Evolutionary conservation across 1,140 invertebrate genomes (phyloP).

Genomic region (Rhizoglyphus robini): DNA sequence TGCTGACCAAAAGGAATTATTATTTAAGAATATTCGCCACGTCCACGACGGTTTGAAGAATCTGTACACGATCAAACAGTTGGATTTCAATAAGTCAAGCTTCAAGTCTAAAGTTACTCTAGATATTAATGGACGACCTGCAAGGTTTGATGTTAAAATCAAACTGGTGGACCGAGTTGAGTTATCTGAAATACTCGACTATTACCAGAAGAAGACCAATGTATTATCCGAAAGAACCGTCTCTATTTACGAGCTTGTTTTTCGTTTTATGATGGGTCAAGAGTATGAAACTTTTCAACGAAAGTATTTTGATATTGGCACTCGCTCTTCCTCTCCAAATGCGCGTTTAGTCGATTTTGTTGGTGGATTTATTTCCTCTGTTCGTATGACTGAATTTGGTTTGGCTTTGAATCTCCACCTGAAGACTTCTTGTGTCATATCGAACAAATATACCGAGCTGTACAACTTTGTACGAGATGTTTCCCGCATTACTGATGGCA

Average conservation of each 20-base stretch:
- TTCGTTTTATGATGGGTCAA: background rate
- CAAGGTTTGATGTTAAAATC: background rate
- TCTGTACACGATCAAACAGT: background rate
- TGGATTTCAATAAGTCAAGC: background rate
- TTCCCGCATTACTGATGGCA: background rate
- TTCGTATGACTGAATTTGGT: conserved; percentile 10
- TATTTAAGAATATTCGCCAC: background rate
- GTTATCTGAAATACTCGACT: background rate
- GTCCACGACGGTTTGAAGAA: background rate
- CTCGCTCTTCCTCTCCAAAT: background rate
- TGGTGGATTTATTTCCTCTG: background rate
- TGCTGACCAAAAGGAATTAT: background rate
- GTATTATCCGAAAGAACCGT: background rate
- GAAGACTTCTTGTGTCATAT: conserved; percentile 10
- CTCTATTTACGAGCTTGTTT: background rate
- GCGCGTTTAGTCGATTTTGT: background rate
- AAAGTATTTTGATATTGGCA: background rate
- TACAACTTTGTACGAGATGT: background rate
- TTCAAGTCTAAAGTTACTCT: background rate
- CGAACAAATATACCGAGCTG: background rate
- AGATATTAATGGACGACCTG: background rate
- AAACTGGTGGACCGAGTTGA: background rate
- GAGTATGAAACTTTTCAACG: background rate
- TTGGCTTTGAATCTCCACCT: conserved; percentile 10
- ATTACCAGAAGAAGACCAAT: background rate